Percentiles rank a stretch among this genome's conserved stretches.
Evolutionary conservation across 1,140 invertebrate genomes (phyloP).

Genomic region (Aphidius ervi): DNA sequence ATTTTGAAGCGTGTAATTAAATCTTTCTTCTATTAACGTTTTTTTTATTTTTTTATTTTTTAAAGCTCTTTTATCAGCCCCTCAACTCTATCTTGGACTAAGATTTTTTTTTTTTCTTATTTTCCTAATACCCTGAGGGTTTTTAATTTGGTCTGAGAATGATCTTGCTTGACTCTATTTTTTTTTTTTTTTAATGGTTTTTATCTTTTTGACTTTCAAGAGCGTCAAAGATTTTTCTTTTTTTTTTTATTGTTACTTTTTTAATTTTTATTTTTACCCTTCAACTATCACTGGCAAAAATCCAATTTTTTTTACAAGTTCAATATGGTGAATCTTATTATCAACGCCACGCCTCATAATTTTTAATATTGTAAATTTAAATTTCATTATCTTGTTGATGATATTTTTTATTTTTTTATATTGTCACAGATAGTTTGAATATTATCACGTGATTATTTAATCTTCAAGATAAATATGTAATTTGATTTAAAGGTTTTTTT

Average conservation of each 20-base stretch:
- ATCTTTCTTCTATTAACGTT: too few species aligned
- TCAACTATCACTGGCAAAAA: constrained; percentile 7
- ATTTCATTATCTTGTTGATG: background rate
- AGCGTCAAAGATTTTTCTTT: background rate
- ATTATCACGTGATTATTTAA: background rate
- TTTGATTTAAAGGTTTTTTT: too few species aligned
- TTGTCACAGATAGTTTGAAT: background rate
- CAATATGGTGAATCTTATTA: constrained; percentile 2
- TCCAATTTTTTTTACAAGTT: constrained; percentile 9
- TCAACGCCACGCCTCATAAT: background rate
- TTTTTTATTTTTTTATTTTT: background rate
- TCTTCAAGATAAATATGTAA: background rate
- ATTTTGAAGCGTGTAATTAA: too few species aligned
- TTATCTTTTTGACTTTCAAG: constrained; percentile 6
- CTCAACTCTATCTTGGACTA: background rate
- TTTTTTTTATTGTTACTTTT: constrained; percentile 1
- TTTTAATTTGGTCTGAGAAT: constrained; percentile 6
- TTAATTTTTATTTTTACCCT: constrained; percentile 1
- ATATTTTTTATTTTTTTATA: background rate
- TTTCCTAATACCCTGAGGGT: background rate
- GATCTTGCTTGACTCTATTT: background rate
- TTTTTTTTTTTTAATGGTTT: background rate
- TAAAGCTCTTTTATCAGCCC: background rate
- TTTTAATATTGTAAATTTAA: background rate
- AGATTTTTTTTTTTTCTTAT: background rate